A percentile compares a stretch with the other conserved stretches of the same genome.
Evolutionary conservation across 2,888 invertebrate species (phyloP).

Genomic region (Sussaba pulchella): DNA sequence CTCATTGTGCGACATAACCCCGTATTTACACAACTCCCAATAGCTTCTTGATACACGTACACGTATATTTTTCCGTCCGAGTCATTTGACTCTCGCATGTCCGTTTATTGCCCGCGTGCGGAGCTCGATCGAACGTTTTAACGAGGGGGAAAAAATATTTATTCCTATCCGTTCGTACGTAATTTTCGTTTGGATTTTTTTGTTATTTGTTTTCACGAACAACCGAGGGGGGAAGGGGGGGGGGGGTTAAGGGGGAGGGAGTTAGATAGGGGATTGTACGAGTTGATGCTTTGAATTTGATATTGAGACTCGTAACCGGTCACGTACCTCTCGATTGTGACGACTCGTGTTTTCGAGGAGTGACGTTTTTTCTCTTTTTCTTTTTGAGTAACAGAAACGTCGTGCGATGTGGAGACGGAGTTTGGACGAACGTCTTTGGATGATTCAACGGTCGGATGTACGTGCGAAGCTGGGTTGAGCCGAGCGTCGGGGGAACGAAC

Average conservation of each 20-base stretch:
- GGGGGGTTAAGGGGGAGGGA: neutral
- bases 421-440: neutral
- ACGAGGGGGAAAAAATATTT: neutral
- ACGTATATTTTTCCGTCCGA: neutral
- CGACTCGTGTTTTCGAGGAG: neutral
- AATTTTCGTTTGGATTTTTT: slow-evolving; percentile 4
- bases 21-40: neutral
- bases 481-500: neutral
- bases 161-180: neutral
- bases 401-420: no score
- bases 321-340: neutral
- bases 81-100: neutral
- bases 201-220: slow-evolving; percentile 2
- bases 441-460: slow-evolving; percentile 43
- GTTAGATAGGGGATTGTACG: no score
- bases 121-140: neutral
- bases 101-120: neutral
- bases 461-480: neutral
- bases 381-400: no score
- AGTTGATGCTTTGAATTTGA: neutral
- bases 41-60: no score
- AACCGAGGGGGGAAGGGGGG: neutral
- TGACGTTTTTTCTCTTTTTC: no score
- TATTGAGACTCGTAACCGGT: no score
- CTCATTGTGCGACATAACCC: neutral